Conservation (phyloP, 2,888 invertebrate species). For the Chesias legatella region DNA sequence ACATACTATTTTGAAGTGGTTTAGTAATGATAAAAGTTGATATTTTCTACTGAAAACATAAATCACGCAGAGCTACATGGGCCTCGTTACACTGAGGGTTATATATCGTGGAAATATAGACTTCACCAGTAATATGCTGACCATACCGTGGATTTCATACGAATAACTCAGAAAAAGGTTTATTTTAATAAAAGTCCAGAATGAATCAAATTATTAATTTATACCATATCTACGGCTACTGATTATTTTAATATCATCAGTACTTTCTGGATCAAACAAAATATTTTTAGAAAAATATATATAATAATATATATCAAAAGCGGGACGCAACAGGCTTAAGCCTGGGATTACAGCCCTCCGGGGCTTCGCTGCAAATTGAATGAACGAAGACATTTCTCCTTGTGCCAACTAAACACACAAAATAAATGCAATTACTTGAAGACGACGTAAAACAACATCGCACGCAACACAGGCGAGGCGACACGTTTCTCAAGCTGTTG, state of each 20-base stretch:
- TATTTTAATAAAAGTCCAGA: no score
- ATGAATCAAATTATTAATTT: no score
- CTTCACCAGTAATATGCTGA: no score
- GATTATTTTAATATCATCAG: no score
- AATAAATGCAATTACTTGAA: slow-evolving; percentile 46
- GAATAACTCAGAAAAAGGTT: no score
- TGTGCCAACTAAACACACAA: slow-evolving; percentile 40
- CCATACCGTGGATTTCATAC: no score
- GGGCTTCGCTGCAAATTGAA: slow-evolving; percentile 76
- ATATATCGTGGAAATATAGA: no score
- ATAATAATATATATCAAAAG: slow-evolving; percentile 46
- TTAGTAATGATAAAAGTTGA: neutral
- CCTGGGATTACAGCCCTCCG: slow-evolving; percentile 66
- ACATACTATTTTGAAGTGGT: no score
- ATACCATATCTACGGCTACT: no score
- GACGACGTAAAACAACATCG: slow-evolving; percentile 31
- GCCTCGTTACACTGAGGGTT: no score
- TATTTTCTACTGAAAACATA: neutral
- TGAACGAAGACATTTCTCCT: slow-evolving; percentile 60
- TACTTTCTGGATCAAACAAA: slow-evolving; percentile 31
- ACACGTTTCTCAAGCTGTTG: slow-evolving; percentile 5
- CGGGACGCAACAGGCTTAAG: slow-evolving; percentile 70
- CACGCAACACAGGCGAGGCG: slow-evolving; percentile 2
- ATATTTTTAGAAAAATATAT: slow-evolving; percentile 30
- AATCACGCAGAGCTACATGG: neutral